Percentiles rank a stretch among this genome's conserved stretches.
Evolutionary conservation across 2,113 vertebrate species (phyloP).

Genomic region (Tragelaphus strepsiceros): DNA sequence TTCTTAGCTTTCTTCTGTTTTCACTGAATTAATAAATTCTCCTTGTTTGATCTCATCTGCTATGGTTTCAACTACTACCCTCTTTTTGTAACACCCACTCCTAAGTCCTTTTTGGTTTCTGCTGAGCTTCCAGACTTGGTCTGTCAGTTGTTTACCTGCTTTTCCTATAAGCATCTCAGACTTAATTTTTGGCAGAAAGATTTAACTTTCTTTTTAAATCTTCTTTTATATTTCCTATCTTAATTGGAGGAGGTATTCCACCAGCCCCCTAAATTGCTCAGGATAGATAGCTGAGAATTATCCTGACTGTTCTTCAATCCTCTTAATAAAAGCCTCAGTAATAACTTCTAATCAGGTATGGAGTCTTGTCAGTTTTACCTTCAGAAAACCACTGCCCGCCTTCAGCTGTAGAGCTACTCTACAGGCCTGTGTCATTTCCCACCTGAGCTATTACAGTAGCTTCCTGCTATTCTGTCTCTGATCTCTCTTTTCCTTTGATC

Average conservation of each 20-base stretch:
- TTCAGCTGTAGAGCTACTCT: not conserved
- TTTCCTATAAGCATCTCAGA: not conserved
- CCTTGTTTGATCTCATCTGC: not conserved
- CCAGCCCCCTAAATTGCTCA: not conserved
- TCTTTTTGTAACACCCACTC: not conserved
- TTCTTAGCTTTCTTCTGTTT: constrained; percentile 7
- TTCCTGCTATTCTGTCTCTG: not conserved
- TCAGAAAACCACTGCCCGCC: not conserved
- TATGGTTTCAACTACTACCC: not conserved
- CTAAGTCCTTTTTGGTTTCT: not conserved
- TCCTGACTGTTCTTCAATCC: not conserved
- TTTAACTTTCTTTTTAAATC: not conserved
- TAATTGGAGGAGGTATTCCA: not conserved
- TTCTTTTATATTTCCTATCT: not conserved
- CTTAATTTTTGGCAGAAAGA: not conserved
- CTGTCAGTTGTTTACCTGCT: not conserved
- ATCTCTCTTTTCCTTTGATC: not conserved
- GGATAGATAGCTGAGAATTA: not conserved
- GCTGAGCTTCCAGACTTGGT: not conserved
- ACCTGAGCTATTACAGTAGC: not conserved
- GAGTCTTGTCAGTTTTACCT: not conserved
- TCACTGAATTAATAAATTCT: not conserved
- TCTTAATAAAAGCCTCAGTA: not conserved
- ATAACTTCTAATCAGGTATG: not conserved
- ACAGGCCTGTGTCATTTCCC: not conserved